Percentiles rank a stretch among this genome's conserved stretches.
Evolutionary conservation across 1,140 invertebrate genomes (phyloP).

Genomic region (Phthorimaea operculella): DNA sequence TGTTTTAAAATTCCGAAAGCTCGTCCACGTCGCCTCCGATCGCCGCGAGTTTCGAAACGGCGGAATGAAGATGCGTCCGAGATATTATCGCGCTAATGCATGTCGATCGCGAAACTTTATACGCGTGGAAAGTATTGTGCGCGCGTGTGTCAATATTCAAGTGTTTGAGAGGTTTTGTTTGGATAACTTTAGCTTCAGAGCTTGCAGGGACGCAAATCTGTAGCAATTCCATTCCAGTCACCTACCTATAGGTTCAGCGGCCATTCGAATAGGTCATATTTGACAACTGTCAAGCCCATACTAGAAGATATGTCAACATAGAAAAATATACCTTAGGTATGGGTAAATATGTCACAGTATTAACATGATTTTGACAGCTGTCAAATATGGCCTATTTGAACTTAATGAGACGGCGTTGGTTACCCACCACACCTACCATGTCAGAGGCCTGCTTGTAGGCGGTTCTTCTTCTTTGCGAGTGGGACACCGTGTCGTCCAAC

Average conservation of each 20-base stretch:
- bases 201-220: neutral
- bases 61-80: slow-evolving; percentile 34
- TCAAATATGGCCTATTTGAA: too few relatives aligned
- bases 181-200: too few relatives aligned
- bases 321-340: too few relatives aligned
- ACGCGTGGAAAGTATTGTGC: slow-evolving; percentile 33
- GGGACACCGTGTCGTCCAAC: too few relatives aligned
- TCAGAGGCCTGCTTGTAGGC: neutral
- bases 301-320: too few relatives aligned
- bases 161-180: too few relatives aligned
- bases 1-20: slow-evolving; percentile 1
- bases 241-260: neutral
- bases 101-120: slow-evolving; percentile 49
- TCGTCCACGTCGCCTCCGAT: neutral
- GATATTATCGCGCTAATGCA: slow-evolving; percentile 46
- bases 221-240: neutral
- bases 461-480: neutral
- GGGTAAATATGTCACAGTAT: too few relatives aligned
- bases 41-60: neutral
- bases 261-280: too few relatives aligned
- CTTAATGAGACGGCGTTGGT: neutral
- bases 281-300: too few relatives aligned
- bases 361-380: too few relatives aligned
- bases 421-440: neutral
- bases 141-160: neutral